These are phyloP conservation scores for Tetheella fluctuosa DNA, from an alignment of 2,888 invertebrate species.

Conservation along the genomic window DNA sequence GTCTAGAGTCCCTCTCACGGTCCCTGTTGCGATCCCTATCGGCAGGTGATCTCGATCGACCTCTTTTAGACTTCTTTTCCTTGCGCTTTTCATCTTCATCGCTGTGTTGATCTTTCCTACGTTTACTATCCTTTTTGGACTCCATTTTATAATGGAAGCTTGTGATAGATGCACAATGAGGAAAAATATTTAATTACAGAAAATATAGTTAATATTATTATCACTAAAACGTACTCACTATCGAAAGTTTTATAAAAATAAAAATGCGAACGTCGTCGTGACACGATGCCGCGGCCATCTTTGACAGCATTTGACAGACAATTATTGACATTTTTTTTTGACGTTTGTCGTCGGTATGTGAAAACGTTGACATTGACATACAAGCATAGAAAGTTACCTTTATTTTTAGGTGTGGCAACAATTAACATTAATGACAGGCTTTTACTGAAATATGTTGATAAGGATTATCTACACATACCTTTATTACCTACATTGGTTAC, in stretches of 20 bases:
- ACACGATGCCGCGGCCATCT: background rate
- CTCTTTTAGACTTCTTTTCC: constrained; percentile 60
- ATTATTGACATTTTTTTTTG: background rate
- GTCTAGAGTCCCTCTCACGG: constrained; percentile 52
- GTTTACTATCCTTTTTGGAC: constrained; percentile 55
- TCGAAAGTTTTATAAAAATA: background rate
- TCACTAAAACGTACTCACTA: background rate
- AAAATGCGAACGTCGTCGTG: background rate
- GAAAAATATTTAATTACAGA: background rate
- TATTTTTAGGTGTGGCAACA: background rate
- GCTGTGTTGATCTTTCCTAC: constrained; percentile 59
- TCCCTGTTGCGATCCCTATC: constrained; percentile 46
- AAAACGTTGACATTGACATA: background rate
- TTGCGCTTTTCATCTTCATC: constrained; percentile 57
- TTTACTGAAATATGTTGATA: too few relatives aligned
- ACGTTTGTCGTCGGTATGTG: background rate
- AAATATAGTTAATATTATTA: background rate
- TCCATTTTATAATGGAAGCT: constrained; percentile 53
- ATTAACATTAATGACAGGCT: too few relatives aligned
- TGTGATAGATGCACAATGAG: constrained; percentile 7
- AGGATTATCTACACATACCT: too few relatives aligned
- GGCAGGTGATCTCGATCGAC: constrained; percentile 57
- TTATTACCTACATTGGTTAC: too few relatives aligned
- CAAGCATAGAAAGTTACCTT: too few relatives aligned
- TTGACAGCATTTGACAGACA: too few relatives aligned